Evolutionary conservation across 2,113 vertebrate genomes (phyloP), one percentile per base, ranked within the genome.

Genomic region (Shinisaurus crocodilurus): DNA sequence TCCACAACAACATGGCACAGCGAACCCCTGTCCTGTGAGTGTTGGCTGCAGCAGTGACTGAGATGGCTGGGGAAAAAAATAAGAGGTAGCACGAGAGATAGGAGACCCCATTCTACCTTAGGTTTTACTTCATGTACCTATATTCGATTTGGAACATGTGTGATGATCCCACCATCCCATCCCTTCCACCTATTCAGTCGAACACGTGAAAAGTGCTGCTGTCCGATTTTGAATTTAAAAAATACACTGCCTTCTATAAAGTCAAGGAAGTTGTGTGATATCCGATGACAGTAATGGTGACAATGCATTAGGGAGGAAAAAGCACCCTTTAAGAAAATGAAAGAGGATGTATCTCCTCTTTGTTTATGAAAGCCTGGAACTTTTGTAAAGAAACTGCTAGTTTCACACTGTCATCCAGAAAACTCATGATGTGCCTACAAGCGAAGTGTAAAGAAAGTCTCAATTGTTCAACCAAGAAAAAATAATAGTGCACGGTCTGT

Each of bases 311-410:
- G 79, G n/a, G n/a, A n/a, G n/a, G 85, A 86, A 90, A 95, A 88
- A 95, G 87, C 79, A 89, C 76, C n/a, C 91, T 95, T 85, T 93
- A 70, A 91, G 91, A 90, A 80, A 85, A 79, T 27, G 32, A 79
- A 67, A 48, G 60, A 54, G 40, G 57, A 50, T 25, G 34, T 34
- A 16, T 79, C n/a, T 80, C 69, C 40, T 90, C 85, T 93, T 88
- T 94, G 92, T 94, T 95, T 94, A 88, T 88, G 89, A 90, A 87
- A 96, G 88, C 82, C 82, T 94, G 94, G 93, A 94, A 94, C 92
- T 94, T 86, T 93, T 94, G 92, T 94, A 94, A 95, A 95, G 92
- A 94, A 96, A 85, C 93, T 95, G 88, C 83, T 88, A 82, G 91
- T 95, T 95, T 96, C 94, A 94, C 86, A 69, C 92, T 91, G 88